These are phyloP conservation scores for Hermaeophaga mercurialis DNA, from an alignment of 2,888 invertebrate genomes.

Conservation along the genomic window DNA sequence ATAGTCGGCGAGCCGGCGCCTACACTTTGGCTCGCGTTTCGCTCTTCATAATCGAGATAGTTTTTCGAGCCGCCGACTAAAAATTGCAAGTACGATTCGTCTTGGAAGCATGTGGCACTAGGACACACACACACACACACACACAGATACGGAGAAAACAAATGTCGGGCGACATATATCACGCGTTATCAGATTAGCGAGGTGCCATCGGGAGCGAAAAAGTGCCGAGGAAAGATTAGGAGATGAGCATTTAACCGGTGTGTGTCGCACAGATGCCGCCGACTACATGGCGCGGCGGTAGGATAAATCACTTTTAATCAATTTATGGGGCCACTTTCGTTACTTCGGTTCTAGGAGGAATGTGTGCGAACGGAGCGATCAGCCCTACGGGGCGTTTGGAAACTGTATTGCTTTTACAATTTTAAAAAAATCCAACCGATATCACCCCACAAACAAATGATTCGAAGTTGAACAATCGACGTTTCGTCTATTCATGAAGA, in stretches of 20 bases:
- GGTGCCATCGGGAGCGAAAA: conserved; percentile 23
- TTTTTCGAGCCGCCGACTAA: too few species aligned
- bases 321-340: conserved; percentile 30
- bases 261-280: conserved; percentile 33
- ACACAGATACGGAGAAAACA: conserved; percentile 23
- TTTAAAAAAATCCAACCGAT: too few species aligned
- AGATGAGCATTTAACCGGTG: conserved; percentile 38
- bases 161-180: conserved; percentile 40
- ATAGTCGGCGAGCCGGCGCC: background rate
- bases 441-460: too few species aligned
- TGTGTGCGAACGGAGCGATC: background rate
- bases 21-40: too few species aligned
- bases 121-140: conserved; percentile 42
- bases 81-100: background rate
- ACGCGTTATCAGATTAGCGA: conserved; percentile 46
- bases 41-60: too few species aligned
- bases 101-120: conserved; percentile 40
- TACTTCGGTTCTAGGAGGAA: conserved; percentile 19
- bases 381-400: too few species aligned
- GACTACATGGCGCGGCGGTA: conserved; percentile 26
- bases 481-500: too few species aligned
- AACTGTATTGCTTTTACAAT: too few species aligned
- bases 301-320: conserved; percentile 36
- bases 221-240: conserved; percentile 12
- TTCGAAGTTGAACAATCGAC: too few species aligned